Evolutionary conservation across 2,888 invertebrate genomes (phyloP).

Genomic region (Sinopyrophorus schimmeli): DNA sequence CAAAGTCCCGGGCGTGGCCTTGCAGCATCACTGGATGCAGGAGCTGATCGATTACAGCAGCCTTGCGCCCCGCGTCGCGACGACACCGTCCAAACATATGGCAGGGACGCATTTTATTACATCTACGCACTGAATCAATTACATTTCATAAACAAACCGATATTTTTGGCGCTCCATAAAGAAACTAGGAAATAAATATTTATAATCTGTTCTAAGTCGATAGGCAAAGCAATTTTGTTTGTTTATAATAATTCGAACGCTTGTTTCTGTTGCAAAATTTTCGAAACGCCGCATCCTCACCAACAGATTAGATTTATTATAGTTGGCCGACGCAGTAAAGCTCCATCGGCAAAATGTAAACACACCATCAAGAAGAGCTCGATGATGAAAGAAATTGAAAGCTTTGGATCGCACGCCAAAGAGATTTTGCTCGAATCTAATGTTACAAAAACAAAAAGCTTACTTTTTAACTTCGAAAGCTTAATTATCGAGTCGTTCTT

Average conservation of each 20-base stretch:
- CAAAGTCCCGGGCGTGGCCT: constrained; percentile 33
- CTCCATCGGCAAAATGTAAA: too few species aligned
- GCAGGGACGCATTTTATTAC: constrained; percentile 5
- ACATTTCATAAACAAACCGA: neutral
- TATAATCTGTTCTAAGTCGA: too few species aligned
- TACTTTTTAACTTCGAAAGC: neutral
- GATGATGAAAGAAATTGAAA: too few species aligned
- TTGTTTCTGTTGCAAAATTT: too few species aligned
- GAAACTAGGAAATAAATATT: neutral
- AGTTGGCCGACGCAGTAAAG: too few species aligned
- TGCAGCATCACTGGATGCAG: constrained; percentile 35
- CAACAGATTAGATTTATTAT: too few species aligned
- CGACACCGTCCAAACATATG: constrained; percentile 23
- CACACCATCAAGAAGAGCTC: too few species aligned
- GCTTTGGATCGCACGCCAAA: too few species aligned
- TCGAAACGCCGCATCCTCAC: too few species aligned
- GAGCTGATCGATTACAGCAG: constrained; percentile 33
- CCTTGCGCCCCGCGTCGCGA: constrained; percentile 26
- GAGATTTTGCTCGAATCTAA: neutral
- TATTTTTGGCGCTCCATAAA: neutral
- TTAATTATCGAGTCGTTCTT: neutral
- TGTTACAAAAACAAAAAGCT: neutral
- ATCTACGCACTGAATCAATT: neutral
- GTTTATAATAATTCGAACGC: too few species aligned
- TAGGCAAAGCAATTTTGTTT: too few species aligned